phyloP scores from a whole-genome alignment of 2,888 invertebrate species.

The Lasioglossum malachurum region DNA sequence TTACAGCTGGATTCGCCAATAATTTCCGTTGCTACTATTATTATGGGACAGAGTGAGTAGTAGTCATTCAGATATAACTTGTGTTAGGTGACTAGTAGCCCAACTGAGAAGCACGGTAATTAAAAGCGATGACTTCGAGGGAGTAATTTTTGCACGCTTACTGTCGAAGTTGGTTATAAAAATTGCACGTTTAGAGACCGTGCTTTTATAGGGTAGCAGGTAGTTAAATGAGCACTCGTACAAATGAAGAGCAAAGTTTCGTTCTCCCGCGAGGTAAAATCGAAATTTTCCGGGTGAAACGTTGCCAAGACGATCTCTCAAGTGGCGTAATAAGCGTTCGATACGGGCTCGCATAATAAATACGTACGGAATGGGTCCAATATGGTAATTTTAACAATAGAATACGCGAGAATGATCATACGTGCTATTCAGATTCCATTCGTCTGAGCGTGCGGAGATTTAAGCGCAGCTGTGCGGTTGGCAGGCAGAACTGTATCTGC shows the following conservation, averaged over 20 bases:
- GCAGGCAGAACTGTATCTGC: background rate
- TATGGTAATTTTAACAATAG: conserved; percentile 41
- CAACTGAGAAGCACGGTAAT: background rate
- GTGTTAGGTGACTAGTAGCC: background rate
- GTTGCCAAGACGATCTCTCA: conserved; percentile 17
- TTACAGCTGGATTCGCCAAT: no score
- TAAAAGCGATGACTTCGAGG: background rate
- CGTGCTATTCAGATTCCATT: conserved; percentile 43
- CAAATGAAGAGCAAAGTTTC: background rate
- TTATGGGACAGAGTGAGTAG: no score
- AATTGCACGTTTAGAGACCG: background rate
- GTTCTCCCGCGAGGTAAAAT: background rate
- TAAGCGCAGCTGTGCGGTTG: conserved; percentile 31
- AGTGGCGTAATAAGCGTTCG: conserved; percentile 22
- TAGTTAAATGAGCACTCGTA: background rate
- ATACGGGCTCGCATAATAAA: conserved; percentile 35
- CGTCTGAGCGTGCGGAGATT: conserved; percentile 30
- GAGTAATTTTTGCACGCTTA: background rate
- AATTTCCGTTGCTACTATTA: no score
- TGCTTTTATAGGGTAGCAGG: no score
- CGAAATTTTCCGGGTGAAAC: background rate
- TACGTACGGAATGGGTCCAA: conserved; percentile 23
- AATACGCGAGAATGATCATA: conserved; percentile 25
- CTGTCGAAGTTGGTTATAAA: background rate
- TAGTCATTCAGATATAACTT: no score